These are phyloP conservation scores for Chinchilla lanigera DNA, from an alignment of 2,113 vertebrate species.

Conservation along the genomic window DNA sequence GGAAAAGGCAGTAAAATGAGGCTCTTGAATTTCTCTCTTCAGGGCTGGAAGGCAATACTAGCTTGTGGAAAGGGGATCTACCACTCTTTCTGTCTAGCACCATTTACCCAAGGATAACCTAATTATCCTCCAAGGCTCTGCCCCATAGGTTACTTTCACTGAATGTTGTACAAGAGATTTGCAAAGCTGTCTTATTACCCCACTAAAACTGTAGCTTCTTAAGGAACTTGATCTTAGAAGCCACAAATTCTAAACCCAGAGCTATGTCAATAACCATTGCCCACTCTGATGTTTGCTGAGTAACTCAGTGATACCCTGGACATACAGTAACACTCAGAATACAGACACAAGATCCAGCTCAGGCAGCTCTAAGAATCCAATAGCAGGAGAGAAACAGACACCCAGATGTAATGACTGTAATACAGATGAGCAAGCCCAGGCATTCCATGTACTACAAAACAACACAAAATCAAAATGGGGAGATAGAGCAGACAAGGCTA, in stretches of 20 bases:
- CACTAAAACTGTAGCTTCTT: not conserved
- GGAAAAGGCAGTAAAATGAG: not conserved
- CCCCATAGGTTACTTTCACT: not conserved
- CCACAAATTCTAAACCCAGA: not conserved
- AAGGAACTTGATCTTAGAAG: not conserved
- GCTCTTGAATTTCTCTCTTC: not conserved
- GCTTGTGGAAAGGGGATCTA: not conserved
- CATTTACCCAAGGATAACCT: not conserved
- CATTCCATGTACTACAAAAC: not conserved
- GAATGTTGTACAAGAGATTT: not conserved
- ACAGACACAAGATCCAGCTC: not conserved
- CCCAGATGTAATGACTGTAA: not conserved
- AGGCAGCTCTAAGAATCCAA: not conserved
- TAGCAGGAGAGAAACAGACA: not conserved
- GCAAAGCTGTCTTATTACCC: not conserved
- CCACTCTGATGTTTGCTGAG: not conserved
- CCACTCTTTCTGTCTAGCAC: not conserved
- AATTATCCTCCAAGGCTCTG: not conserved
- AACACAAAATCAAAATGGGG: not conserved
- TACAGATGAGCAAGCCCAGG: not conserved
- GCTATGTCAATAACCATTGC: not conserved
- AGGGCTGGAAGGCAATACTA: not conserved
- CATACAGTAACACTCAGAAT: not conserved
- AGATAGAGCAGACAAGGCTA: not conserved
- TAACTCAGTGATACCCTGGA: not conserved